Evolutionary conservation across 2,888 invertebrate genomes (phyloP), one percentile per base, ranked within the genome.

Genomic region (Galerucella calmariensis): DNA sequence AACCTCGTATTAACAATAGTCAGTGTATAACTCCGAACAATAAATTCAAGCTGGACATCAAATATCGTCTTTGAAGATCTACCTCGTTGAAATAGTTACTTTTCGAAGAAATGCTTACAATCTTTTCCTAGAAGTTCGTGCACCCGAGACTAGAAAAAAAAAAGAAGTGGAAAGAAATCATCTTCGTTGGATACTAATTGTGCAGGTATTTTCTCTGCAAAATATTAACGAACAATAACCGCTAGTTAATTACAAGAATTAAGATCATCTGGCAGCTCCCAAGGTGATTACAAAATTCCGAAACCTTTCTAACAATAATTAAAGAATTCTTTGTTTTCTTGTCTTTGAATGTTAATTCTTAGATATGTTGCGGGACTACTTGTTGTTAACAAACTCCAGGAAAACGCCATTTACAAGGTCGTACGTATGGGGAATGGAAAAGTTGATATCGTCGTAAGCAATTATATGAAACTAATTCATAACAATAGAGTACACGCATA

Each of bases 231-330:
- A 70, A 70, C 65, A 70, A 70, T 70, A 70, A 65, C 69, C 65
- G 56, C 63, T 70, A 63, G 56, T 65, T 70, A 70, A 70, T 70
- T 70, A 65, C 63, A 58, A 70, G 70, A 70, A 70, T 70, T 70
- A 65, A 70, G 70, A 65, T 70, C 63, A 70, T 56, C 63, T 63
- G 24, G 70, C 70, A 65, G 74, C 76, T 76, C 72, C 62, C 74
- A 66, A 69, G 74, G 74, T 69, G 72, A 74, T 76, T 69, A 72
- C 72, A 72, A 74, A 76, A 76, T 76, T 76, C 76, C 72, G 62
- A 76, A 76, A 68, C 74, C 59, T 72, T 74, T 72, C 65, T 70
- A 70, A 65, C 71, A 74, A 76, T 76, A 76, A 76, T 74, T 76
- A 76, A 74, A 76, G 68, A 72, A 63, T 70, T 70, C 70, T 56